Conservation (phyloP, 2,797 vertebrate species). For the Gobio occitaniae region DNA sequence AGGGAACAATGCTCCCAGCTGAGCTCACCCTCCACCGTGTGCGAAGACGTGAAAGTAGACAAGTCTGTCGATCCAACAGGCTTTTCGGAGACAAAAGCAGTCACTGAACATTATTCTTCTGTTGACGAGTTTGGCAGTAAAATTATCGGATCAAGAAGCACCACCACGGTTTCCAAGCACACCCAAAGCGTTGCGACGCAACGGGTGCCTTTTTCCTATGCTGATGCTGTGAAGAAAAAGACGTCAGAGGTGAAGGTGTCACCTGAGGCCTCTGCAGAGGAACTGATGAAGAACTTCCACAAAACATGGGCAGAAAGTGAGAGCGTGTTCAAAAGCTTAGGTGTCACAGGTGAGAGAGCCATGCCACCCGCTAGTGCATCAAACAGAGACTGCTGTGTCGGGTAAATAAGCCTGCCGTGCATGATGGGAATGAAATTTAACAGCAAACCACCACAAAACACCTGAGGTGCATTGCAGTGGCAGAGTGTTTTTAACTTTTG, state of each 20-base stretch:
- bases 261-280: constrained; percentile 77
- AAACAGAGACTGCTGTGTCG: constrained; percentile 75
- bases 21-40: constrained; percentile 67
- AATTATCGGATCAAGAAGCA: constrained; percentile 72
- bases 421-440: constrained; percentile 69
- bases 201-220: constrained; percentile 84
- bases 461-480: neutral
- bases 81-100: constrained; percentile 77
- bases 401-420: constrained; percentile 80
- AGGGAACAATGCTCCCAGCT: constrained; percentile 69
- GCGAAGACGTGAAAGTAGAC: constrained; percentile 66
- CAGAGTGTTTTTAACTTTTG: constrained; percentile 13
- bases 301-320: constrained; percentile 89
- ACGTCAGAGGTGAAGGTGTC: constrained; percentile 69
- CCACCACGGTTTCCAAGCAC: constrained; percentile 71
- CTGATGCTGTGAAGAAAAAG: constrained; percentile 87
- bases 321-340: constrained; percentile 84
- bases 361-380: constrained; percentile 75
- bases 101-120: constrained; percentile 77
- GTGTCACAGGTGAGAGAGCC: constrained; percentile 79
- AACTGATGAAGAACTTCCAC: constrained; percentile 85
- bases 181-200: constrained; percentile 72
- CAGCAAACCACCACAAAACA: constrained; percentile 22
- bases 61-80: constrained; percentile 68
- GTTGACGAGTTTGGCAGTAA: constrained; percentile 79